Evolutionary conservation across 2,888 invertebrate species (phyloP).

Genomic region (Tenodera sinensis): DNA sequence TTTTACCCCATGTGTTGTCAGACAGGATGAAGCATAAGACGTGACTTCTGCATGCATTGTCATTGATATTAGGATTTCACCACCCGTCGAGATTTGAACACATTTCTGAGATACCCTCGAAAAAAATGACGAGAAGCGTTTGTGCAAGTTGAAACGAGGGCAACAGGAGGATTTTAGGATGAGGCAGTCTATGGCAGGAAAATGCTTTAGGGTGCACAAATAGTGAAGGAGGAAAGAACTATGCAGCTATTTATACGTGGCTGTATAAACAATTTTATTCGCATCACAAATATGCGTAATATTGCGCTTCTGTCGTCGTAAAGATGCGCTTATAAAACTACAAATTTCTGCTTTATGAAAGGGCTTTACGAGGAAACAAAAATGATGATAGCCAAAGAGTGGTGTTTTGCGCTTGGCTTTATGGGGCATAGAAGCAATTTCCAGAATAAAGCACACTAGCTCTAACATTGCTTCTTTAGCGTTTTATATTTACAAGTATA

Average conservation of each 20-base stretch:
- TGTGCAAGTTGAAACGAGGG: not conserved
- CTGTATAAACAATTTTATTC: not conserved
- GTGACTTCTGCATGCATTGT: not conserved
- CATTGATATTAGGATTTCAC: not conserved
- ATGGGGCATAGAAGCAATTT: not conserved
- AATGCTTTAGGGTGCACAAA: not conserved
- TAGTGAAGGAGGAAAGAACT: not conserved
- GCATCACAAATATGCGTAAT: not conserved
- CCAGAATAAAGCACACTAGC: too few relatives aligned
- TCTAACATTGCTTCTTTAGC: too few relatives aligned
- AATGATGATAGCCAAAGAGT: not conserved
- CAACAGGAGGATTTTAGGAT: not conserved
- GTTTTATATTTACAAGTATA: too few relatives aligned
- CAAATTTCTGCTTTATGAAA: not conserved
- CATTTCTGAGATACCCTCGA: not conserved
- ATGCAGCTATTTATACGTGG: too few relatives aligned
- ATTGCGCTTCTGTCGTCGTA: not conserved
- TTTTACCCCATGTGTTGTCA: not conserved
- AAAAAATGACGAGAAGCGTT: not conserved
- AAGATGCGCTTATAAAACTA: not conserved
- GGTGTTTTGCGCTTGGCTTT: not conserved
- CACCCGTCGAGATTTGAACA: conserved; percentile 4
- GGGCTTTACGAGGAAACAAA: not conserved
- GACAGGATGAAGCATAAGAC: not conserved
- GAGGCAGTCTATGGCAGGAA: not conserved